Conservation (phyloP, 2,797 vertebrate species). For the Cirrhinus molitorella region DNA sequence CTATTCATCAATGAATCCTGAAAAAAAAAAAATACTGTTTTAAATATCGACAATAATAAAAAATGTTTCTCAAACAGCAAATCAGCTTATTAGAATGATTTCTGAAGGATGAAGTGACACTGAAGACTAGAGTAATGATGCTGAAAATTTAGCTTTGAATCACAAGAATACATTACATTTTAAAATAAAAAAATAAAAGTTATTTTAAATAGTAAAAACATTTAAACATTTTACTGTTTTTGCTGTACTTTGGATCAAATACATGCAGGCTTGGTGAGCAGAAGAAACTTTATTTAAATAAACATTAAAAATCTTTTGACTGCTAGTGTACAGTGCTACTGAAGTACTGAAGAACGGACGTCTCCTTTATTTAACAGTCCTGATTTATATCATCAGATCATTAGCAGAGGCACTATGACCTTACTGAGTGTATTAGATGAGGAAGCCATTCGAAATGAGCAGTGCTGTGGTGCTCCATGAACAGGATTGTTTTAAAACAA, state of each 20-base stretch:
- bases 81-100: background rate
- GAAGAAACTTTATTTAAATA: no score
- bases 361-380: background rate
- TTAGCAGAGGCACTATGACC: background rate
- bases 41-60: background rate
- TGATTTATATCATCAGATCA: conserved; percentile 8
- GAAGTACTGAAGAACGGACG: background rate
- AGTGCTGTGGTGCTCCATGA: conserved; percentile 1
- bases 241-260: background rate
- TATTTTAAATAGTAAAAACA: background rate
- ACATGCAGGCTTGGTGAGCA: no score
- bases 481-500: conserved; percentile 15
- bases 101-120: background rate
- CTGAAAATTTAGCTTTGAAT: no score
- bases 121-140: background rate
- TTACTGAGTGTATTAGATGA: background rate
- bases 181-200: background rate
- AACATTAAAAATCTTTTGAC: no score
- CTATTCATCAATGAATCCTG: no score
- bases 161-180: no score
- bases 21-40: no score
- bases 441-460: background rate
- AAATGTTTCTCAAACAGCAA: background rate
- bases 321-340: no score
- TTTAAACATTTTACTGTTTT: background rate